Evolutionary conservation across 2,113 vertebrate genomes (phyloP).

Genomic region (Ptychochromis oligacanthus): DNA sequence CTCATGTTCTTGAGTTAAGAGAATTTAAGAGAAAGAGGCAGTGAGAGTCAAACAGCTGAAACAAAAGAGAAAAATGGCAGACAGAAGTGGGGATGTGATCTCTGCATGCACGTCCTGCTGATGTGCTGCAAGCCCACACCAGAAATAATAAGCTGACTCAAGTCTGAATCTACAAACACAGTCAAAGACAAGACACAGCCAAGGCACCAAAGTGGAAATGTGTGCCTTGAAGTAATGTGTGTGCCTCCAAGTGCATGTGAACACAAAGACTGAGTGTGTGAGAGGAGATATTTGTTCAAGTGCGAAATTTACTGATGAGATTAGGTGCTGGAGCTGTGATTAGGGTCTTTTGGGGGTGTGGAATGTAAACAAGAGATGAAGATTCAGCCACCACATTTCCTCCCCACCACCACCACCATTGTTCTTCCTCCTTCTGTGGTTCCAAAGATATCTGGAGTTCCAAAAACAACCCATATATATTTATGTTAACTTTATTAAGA

Average conservation of each 20-base stretch:
- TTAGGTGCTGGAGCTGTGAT: constrained; percentile 52
- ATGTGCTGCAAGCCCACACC: not conserved
- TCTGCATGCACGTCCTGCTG: constrained; percentile 16
- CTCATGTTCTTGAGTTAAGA: constrained; percentile 29
- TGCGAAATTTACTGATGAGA: constrained; percentile 67
- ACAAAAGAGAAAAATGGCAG: constrained; percentile 25
- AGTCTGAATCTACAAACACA: not conserved
- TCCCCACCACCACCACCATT: not conserved
- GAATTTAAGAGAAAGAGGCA: not conserved
- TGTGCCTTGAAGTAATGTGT: not conserved
- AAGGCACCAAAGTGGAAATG: not conserved
- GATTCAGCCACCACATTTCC: not conserved
- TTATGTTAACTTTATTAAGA: not conserved
- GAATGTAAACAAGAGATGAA: constrained; percentile 68
- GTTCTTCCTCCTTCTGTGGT: constrained; percentile 13
- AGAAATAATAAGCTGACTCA: not conserved
- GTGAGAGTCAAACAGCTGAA: not conserved
- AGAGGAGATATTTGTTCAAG: constrained; percentile 72
- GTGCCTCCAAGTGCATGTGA: not conserved
- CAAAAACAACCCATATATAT: not conserved
- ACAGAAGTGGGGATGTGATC: constrained; percentile 29
- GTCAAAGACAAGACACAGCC: constrained; percentile 11
- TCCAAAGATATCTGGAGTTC: not conserved
- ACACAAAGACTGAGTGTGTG: constrained; percentile 7
- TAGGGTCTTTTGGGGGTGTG: constrained; percentile 37